Evolutionary conservation across 2,797 vertebrate genomes (phyloP).

Genomic region (Holocentrus rufus): DNA sequence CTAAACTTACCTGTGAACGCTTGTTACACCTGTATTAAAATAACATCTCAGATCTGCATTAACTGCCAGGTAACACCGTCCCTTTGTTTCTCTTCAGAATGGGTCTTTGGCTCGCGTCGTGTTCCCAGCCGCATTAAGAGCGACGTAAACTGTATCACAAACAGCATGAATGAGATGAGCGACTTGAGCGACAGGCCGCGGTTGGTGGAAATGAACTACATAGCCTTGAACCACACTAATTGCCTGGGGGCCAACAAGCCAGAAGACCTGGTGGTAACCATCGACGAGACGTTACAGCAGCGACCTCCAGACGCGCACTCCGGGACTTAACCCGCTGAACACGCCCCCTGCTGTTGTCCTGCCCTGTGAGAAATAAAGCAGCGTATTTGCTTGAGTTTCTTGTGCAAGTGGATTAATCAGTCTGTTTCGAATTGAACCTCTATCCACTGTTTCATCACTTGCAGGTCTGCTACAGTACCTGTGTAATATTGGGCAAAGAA

Average conservation of each 20-base stretch:
- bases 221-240: constrained; percentile 67
- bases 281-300: constrained; percentile 79
- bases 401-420: constrained; percentile 60
- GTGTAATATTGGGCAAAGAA: constrained; percentile 14
- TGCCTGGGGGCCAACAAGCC: constrained; percentile 43
- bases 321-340: constrained; percentile 56
- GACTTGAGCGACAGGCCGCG: constrained; percentile 71
- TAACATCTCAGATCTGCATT: not conserved
- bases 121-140: constrained; percentile 80
- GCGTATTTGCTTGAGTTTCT: constrained; percentile 54
- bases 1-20: not conserved
- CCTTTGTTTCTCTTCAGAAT: constrained; percentile 75
- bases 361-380: constrained; percentile 37
- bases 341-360: constrained; percentile 5
- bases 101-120: constrained; percentile 80
- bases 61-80: constrained; percentile 10
- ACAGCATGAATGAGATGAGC: constrained; percentile 73
- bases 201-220: constrained; percentile 67
- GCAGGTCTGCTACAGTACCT: constrained; percentile 38
- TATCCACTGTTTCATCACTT: constrained; percentile 52
- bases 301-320: constrained; percentile 76
- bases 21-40: not conserved
- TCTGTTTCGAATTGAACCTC: constrained; percentile 48
- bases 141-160: constrained; percentile 85
- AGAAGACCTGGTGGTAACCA: constrained; percentile 84